Evolutionary conservation across 2,797 vertebrate species (phyloP).

Genomic region (Tragopan temminckii): DNA sequence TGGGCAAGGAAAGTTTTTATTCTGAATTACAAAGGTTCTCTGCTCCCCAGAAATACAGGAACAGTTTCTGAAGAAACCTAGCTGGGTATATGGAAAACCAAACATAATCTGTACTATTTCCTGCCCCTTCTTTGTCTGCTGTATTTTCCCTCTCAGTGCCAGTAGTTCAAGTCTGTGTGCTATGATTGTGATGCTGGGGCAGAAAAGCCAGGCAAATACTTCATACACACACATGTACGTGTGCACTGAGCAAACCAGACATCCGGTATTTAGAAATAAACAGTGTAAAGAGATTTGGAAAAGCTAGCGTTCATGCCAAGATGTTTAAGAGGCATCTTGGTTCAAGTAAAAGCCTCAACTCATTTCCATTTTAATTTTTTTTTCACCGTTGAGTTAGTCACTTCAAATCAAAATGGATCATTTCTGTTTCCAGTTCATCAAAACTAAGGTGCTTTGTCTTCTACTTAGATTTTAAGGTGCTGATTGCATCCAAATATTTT

Average conservation of each 20-base stretch:
- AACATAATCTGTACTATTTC: neutral
- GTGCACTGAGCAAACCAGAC: conserved; percentile 28
- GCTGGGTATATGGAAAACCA: neutral
- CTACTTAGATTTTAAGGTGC: neutral
- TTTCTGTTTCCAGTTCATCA: neutral
- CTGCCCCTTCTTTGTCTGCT: conserved; percentile 29
- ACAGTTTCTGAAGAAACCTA: neutral
- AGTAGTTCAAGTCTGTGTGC: conserved; percentile 9
- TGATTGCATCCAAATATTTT: neutral
- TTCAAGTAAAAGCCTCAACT: conserved; percentile 54
- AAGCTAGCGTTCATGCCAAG: conserved; percentile 46
- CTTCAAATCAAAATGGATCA: neutral
- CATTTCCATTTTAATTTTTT: conserved; percentile 25
- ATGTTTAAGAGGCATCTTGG: conserved; percentile 46
- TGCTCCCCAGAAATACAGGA: neutral
- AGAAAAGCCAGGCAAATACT: conserved; percentile 41
- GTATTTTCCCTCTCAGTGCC: neutral
- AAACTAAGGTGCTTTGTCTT: neutral
- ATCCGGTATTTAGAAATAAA: conserved; percentile 68
- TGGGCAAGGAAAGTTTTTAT: neutral
- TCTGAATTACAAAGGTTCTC: neutral
- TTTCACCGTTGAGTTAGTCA: neutral
- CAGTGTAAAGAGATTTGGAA: conserved; percentile 56
- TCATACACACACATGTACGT: neutral
- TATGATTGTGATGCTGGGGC: conserved; percentile 25